Conservation (phyloP, 2,113 vertebrate genomes). For the Candoia aspera region DNA sequence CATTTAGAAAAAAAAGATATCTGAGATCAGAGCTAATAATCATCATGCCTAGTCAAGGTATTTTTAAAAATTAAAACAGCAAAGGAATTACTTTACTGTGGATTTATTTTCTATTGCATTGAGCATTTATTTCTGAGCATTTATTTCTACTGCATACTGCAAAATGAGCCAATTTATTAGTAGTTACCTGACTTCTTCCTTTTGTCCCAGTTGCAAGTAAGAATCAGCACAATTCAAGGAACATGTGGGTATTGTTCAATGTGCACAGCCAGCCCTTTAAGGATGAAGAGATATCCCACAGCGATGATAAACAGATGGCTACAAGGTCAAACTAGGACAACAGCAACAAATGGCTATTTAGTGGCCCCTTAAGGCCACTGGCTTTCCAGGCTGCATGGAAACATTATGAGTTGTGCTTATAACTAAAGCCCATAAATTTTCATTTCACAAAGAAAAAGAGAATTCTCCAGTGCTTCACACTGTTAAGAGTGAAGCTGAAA, state of each 20-base stretch:
- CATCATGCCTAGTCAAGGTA: background rate
- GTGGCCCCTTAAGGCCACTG: background rate
- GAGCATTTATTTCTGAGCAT: too few species aligned
- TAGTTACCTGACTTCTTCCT: background rate
- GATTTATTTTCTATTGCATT: background rate
- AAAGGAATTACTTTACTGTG: too few species aligned
- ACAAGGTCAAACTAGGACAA: constrained; percentile 25
- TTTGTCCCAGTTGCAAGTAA: background rate
- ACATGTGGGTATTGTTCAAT: background rate
- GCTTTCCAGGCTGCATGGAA: constrained; percentile 19
- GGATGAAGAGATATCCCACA: constrained; percentile 13
- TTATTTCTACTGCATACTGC: background rate
- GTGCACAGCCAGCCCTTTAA: background rate
- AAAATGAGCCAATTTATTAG: background rate
- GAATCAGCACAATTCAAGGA: constrained; percentile 15
- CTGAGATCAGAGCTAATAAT: background rate
- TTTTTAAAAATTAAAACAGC: background rate
- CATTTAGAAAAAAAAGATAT: background rate
- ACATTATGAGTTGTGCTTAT: background rate
- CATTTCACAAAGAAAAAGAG: background rate
- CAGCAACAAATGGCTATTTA: background rate
- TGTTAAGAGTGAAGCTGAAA: background rate
- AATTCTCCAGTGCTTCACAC: background rate
- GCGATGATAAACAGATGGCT: constrained; percentile 7
- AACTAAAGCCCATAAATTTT: background rate